Evolutionary conservation across 2,888 invertebrate species (phyloP), one percentile per base, ranked within the genome.

Genomic region (Hyposoter didymator): DNA sequence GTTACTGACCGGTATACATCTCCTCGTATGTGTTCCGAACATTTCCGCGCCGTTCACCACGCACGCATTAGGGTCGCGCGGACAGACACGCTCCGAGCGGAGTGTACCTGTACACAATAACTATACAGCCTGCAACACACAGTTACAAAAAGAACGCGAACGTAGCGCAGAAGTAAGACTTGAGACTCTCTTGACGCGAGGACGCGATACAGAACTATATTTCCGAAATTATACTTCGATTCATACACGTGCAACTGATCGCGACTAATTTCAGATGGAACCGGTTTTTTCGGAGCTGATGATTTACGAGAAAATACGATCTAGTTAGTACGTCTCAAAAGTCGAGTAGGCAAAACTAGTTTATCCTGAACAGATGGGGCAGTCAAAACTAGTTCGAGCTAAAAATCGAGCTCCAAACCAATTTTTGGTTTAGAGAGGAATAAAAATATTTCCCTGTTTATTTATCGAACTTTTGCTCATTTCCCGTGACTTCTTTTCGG

Each of bases 11-110:
- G 79, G 76, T 67, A 75, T 80, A 64, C 52, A 28, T 49, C 22
- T 73, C 69, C 59, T 80, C 80, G 85, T 84, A 84, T 85, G 83
- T 82, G 80, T 81, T 82, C 84, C 84, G 78, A 87, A 84, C 84
- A 87, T 84, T 87, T 84, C 87, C 86, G 66, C 83, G 87, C 88
- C 88, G 87, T 84, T 88, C 88, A 87, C 88, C 83, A 85, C 78
- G 79, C 75, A 70, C 84, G 85, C 87, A 87, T 88, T 83, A 88
- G 81, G 87, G 85, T 87, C 88, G 87, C 75, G 59, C 28, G 73
- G 64, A 49, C 62, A 28, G 43, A 32, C 49, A 35, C 49, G 12
- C n/a, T 52, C 49, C 14, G 17, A 32, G 49, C 32, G 49, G 35
- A 35, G 10, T 47, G 19, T 39, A n/a, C 28, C 12, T 47, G 19